phyloP scores from a whole-genome alignment of 2,888 invertebrate genomes.

The Zygogramma bicolorata region DNA sequence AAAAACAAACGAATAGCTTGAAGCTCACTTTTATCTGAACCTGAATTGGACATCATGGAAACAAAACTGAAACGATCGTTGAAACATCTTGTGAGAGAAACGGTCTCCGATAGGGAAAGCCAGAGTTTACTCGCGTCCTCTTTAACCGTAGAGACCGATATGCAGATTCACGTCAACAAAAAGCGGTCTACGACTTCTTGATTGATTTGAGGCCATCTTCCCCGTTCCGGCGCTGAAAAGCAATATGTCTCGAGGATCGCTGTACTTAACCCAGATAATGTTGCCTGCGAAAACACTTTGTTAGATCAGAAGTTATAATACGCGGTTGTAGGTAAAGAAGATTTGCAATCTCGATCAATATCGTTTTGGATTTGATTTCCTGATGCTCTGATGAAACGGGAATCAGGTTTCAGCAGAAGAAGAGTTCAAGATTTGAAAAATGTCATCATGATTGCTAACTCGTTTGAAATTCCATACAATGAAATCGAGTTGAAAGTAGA shows the following conservation, averaged over 20 bases:
- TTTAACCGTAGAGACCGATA: background rate
- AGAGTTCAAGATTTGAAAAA: too few species aligned
- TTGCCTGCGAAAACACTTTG: background rate
- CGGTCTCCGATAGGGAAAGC: too few species aligned
- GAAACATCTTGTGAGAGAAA: too few species aligned
- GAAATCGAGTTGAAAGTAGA: too few species aligned
- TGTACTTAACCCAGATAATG: background rate
- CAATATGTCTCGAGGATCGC: background rate
- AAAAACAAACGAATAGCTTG: too few species aligned
- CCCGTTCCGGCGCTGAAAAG: background rate
- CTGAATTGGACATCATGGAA: too few species aligned
- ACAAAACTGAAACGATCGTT: too few species aligned
- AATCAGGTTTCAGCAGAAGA: background rate
- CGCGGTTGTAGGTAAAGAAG: background rate
- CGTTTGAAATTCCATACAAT: too few species aligned
- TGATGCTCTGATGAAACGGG: background rate
- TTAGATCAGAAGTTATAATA: background rate
- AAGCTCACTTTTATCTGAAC: too few species aligned
- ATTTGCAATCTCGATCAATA: background rate
- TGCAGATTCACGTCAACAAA: background rate
- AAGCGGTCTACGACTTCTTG: background rate
- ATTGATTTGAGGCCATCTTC: background rate
- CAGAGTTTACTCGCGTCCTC: too few species aligned
- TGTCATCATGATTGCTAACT: too few species aligned
- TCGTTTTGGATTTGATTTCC: background rate